Evolutionary conservation across 2,888 invertebrate species (phyloP), one percentile per base, ranked within the genome.

Genomic region (Brenthis ino): DNA sequence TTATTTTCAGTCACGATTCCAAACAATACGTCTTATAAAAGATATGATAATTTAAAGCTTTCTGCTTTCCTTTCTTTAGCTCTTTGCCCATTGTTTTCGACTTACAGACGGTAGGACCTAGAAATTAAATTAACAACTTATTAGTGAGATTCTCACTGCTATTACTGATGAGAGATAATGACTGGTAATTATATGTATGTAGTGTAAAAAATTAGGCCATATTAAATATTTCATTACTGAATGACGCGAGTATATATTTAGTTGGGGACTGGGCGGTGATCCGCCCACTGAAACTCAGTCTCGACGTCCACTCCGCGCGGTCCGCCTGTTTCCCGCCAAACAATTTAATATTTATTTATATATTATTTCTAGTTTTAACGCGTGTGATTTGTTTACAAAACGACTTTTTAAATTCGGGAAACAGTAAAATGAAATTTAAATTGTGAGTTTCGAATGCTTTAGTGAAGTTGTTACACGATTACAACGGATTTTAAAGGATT

Each of bases 221-320:
- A 69, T 72, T 71, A 73, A 76, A 75, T 87, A 81, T 78, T 82
- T 84, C 85, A 80, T 77, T 87, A 74, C 79, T 81, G 85, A 84
- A 88, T 89, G 85, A 87, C 82, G 85, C 82, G 79, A 75, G 80
- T 79, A 75, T 77, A 71, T 76, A 78, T 84, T 83, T 82, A 83
- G 74, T 70, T 72, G 65, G 78, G 77, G 74, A 77, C 79, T 87
- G 89, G 88, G 88, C 87, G 88, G 78, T 72, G 74, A 79, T 60
- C 89, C 91, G 90, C 91, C 91, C 88, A 90, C 91, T 87, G 89
- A 89, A 88, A 85, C 82, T 82, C 85, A 93, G 93, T 93, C 93
- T 90, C 91, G 89, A 80, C 88, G 93, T 93, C 92, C 90, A 86
- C 93, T 93, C 93, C 93, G 93, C 88, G 93, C 93, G 93, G 93